These are phyloP conservation scores for Oligia latruncula DNA, from an alignment of 2,888 invertebrate species.

Conservation along the genomic window DNA sequence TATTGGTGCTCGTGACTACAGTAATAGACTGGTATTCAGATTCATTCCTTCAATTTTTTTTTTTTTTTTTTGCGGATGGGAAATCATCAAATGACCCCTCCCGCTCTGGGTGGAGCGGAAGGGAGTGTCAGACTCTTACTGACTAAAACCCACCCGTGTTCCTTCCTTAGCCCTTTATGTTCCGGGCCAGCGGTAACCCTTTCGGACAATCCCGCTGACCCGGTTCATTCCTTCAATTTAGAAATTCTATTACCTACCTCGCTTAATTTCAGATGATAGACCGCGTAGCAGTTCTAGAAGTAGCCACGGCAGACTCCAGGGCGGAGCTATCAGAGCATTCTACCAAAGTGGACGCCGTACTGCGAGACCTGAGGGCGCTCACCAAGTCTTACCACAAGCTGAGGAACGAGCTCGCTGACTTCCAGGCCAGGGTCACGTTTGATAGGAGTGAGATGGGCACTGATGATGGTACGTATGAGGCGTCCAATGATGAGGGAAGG, in stretches of 20 bases:
- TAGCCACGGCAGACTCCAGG: constrained; percentile 88
- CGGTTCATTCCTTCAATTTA: background rate
- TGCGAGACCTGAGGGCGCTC: constrained; percentile 83
- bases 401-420: constrained; percentile 83
- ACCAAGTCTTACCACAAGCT: constrained; percentile 86
- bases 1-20: no score
- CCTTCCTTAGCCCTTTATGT: no score
- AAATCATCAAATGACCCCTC: no score
- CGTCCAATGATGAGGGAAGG: background rate
- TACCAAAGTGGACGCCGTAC: constrained; percentile 76
- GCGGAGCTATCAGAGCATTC: constrained; percentile 82
- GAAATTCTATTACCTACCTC: background rate
- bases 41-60: background rate
- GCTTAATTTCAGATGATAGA: constrained; percentile 77
- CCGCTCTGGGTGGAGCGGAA: no score
- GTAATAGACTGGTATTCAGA: background rate
- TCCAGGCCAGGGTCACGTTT: constrained; percentile 81
- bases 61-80: no score
- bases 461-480: constrained; percentile 74
- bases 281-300: constrained; percentile 86
- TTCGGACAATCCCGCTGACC: no score
- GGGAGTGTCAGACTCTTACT: no score
- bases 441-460: constrained; percentile 79
- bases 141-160: no score
- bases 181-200: no score